These are phyloP conservation scores for Nicator chloris DNA, from an alignment of 2,113 vertebrate species.

Conservation along the genomic window DNA sequence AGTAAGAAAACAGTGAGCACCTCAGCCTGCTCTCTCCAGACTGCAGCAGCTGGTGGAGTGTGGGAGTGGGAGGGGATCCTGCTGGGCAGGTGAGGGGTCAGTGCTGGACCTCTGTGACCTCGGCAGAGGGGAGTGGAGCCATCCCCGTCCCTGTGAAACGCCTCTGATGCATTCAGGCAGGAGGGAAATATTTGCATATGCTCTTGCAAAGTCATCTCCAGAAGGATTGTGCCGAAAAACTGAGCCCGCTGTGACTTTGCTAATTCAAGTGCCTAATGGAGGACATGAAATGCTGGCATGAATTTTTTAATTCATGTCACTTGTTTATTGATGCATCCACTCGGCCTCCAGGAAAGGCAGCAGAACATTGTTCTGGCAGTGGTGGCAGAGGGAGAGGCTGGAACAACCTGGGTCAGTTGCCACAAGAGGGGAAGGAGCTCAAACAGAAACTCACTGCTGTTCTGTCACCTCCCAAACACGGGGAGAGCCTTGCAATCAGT, in stretches of 20 bases:
- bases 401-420: background rate
- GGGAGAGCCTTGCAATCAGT: background rate
- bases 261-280: background rate
- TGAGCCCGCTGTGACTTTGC: background rate
- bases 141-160: background rate
- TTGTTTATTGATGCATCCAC: background rate
- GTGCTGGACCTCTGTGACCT: background rate
- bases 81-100: background rate
- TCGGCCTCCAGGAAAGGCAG: background rate
- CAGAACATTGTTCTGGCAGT: background rate
- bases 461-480: accelerated
- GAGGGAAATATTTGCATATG: background rate
- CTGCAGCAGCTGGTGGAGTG: background rate
- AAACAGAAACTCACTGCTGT: background rate
- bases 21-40: background rate
- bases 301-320: background rate
- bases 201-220: background rate
- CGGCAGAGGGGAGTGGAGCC: background rate
- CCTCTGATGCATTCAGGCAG: background rate
- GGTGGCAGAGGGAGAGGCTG: background rate
- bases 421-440: background rate
- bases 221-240: background rate
- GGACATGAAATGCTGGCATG: background rate
- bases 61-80: background rate
- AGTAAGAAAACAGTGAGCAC: background rate